phyloP scores from a whole-genome alignment of 2,888 invertebrate species.

The Baccha elongata region DNA sequence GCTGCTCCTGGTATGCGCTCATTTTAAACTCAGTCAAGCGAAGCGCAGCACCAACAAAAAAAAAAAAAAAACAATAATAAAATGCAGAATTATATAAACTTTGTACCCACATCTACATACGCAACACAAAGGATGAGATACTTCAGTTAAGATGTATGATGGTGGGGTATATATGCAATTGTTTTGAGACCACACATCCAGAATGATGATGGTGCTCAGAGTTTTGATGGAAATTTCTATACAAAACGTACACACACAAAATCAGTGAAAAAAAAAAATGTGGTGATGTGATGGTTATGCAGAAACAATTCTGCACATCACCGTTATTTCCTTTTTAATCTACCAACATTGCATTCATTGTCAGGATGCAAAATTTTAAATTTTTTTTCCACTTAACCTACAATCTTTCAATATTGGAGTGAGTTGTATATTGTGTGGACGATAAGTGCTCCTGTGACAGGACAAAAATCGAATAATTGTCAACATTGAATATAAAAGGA shows the following conservation, averaged over 20 bases:
- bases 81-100: conserved; percentile 1
- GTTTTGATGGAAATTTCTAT: conserved; percentile 5
- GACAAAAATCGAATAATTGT: neutral
- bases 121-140: neutral
- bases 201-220: neutral
- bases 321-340: conserved; percentile 13
- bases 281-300: neutral
- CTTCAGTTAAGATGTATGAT: conserved; percentile 8
- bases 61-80: conserved; percentile 36
- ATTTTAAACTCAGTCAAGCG: conserved; percentile 27
- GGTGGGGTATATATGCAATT: conserved; percentile 30
- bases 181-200: conserved; percentile 10
- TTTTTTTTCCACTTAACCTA: neutral
- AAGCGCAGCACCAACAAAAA: conserved; percentile 1
- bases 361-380: neutral
- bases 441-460: neutral
- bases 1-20: conserved; percentile 20
- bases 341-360: neutral
- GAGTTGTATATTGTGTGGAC: neutral
- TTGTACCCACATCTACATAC: neutral
- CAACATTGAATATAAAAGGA: too few species aligned
- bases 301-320: conserved; percentile 16
- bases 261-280: neutral
- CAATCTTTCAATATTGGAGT: neutral
- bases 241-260: neutral